Percentiles rank a stretch among this genome's conserved stretches.
phyloP scores from a whole-genome alignment of 2,797 vertebrate species.

The Lophius americanus region DNA sequence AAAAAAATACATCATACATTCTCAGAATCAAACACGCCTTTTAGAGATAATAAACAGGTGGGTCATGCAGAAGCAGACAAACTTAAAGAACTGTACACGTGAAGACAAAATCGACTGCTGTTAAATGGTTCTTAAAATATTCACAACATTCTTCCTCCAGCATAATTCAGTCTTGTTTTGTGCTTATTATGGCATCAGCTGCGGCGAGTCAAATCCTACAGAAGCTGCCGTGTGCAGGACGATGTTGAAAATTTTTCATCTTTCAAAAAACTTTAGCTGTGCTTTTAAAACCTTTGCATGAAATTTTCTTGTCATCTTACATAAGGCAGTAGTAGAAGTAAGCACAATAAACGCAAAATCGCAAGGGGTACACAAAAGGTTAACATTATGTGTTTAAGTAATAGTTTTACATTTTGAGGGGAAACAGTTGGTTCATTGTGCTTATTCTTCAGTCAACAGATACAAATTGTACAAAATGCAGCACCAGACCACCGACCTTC shows the following conservation, averaged over 20 bases:
- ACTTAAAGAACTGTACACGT: constrained; percentile 38
- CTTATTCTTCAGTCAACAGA: too few relatives aligned
- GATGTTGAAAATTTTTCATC: background rate
- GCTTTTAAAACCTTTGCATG: constrained; percentile 22
- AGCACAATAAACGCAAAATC: background rate
- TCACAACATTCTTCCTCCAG: constrained; percentile 41
- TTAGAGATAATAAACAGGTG: background rate
- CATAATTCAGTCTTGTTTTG: constrained; percentile 49
- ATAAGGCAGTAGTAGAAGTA: constrained; percentile 18
- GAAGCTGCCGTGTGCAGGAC: background rate
- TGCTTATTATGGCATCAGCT: constrained; percentile 28
- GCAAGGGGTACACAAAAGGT: background rate
- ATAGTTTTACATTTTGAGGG: background rate
- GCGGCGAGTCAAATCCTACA: constrained; percentile 2
- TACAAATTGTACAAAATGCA: too few relatives aligned
- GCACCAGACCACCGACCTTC: too few relatives aligned
- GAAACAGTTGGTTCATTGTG: too few relatives aligned
- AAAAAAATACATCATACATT: too few relatives aligned
- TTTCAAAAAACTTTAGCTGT: background rate
- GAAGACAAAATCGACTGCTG: constrained; percentile 29
- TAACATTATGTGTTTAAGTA: background rate
- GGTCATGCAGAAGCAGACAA: background rate
- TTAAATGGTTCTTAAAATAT: constrained; percentile 30
- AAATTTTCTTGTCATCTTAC: constrained; percentile 7
- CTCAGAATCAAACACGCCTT: constrained; percentile 2